Base-by-base conservation (phyloP, 64 coral and sea anemone genomes). In the Montipora efflorescens region DNA sequence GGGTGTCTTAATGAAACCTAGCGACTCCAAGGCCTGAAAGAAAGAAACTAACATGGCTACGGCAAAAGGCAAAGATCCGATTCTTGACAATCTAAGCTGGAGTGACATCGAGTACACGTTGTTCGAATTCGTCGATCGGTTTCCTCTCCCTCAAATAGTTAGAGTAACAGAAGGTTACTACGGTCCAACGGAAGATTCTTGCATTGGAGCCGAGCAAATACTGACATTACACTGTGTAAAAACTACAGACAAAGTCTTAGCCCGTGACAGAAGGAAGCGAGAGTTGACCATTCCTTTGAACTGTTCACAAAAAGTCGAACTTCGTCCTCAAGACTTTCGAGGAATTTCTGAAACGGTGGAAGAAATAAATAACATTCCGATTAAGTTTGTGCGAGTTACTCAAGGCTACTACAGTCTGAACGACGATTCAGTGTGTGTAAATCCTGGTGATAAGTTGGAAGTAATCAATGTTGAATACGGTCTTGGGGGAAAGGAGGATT, bases 361-460 rank as follows among this genome's bases (percentile, higher is more conserved):
- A 4, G 93, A 93, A 80, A 49, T 98, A 3, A 94, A 82, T 22
- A 79, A 64, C 25, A 87, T 89, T 48, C 52, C 74, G 15, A 43
- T 50, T 5, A 93, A 36, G 59, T 98, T 90, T 86, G 96, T 98
- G 13, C 82, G 96, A 15, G 96, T 98, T 21, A 93, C 92, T n/a
- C 96, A 98, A 51, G 96, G 96, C 3, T 95, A 90, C 51, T 95
- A 90, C 51, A 87, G 81, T 47, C 61, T 95, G 19, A 94, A 98
- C 64, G 79, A 93, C 12, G 94, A 98, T 49, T 84, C 95, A 8
- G 84, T 94, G 28, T 93, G 90, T 19, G 52, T 98, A 8, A 98
- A 93, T 93, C 96, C 96, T n/a, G 96, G 96, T 3, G 96, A 98
- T 61, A 98, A 98, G 48, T 76, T 98, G 68, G 93, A 98, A 67